phyloP scores from a whole-genome alignment of 2,113 vertebrate species.

The Silurus meridionalis region DNA sequence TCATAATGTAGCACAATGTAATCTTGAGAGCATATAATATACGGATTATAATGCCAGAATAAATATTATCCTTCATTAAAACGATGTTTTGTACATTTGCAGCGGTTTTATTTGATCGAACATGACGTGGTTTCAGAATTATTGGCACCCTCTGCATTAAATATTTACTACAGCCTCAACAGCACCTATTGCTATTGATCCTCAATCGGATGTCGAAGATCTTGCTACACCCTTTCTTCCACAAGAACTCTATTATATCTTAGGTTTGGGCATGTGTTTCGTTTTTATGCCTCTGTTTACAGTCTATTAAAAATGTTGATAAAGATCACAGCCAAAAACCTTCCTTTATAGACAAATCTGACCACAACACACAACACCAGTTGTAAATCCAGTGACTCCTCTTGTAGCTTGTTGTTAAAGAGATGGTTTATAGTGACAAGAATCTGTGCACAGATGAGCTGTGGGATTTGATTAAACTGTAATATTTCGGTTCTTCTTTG shows the following conservation, averaged over 20 bases:
- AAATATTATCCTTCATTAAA: neutral
- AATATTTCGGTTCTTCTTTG: conserved; percentile 3
- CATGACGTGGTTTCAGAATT: too few species aligned
- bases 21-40: neutral
- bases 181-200: too few species aligned
- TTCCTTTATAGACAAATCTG: neutral
- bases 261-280: neutral
- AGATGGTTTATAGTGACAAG: neutral
- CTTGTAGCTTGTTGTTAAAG: neutral
- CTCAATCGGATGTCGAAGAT: neutral
- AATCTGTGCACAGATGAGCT: neutral
- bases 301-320: conserved; percentile 1
- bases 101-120: too few species aligned
- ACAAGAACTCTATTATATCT: neutral
- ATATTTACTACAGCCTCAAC: too few species aligned
- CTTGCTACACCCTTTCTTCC: neutral
- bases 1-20: neutral
- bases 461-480: neutral
- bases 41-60: neutral
- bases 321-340: neutral
- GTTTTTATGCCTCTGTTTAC: neutral
- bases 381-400: neutral
- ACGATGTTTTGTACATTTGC: too few species aligned
- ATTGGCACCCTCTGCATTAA: too few species aligned
- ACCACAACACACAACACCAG: neutral